Evolutionary conservation across 2,888 invertebrate species (phyloP).

Genomic region (Drosophila suboccidentalis): DNA sequence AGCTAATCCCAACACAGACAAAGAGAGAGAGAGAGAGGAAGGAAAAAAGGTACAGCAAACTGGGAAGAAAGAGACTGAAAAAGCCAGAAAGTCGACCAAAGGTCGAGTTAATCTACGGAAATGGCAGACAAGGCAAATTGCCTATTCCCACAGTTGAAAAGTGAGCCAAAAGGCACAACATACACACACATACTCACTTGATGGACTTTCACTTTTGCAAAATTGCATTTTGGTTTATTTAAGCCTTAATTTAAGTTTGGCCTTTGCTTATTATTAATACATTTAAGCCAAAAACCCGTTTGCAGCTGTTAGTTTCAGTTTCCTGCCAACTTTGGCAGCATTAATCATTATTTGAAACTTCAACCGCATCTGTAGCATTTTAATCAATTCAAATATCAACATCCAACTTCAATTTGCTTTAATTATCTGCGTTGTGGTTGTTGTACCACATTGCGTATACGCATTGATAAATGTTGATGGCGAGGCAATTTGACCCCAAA

Average conservation of each 20-base stretch:
- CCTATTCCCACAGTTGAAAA: slow-evolving; percentile 38
- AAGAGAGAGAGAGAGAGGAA: not conserved
- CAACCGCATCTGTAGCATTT: not conserved
- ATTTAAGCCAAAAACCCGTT: slow-evolving; percentile 1
- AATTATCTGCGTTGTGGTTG: slow-evolving; percentile 24
- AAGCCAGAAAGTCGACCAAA: slow-evolving; percentile 50
- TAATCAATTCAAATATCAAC: slow-evolving; percentile 15
- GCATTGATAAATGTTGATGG: slow-evolving; percentile 5
- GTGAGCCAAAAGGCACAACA: slow-evolving; percentile 10
- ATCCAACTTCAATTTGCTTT: not conserved
- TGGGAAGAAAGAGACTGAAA: slow-evolving; percentile 7
- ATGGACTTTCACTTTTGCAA: slow-evolving; percentile 3
- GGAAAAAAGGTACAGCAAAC: not conserved
- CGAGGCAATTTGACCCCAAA: slow-evolving; percentile 14
- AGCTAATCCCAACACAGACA: slow-evolving; percentile 49
- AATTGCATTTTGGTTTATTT: slow-evolving; percentile 32
- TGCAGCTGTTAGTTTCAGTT: not conserved
- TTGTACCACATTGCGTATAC: slow-evolving; percentile 31
- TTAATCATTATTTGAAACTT: slow-evolving; percentile 13
- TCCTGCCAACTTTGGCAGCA: not conserved
- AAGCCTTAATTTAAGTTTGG: slow-evolving; percentile 31
- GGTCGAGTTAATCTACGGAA: slow-evolving; percentile 70
- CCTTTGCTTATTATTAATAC: slow-evolving; percentile 18
- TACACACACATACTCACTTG: not conserved
- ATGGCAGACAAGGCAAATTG: slow-evolving; percentile 38